phyloP scores from a whole-genome alignment of 2,113 vertebrate genomes.

The Bos javanicus region DNA sequence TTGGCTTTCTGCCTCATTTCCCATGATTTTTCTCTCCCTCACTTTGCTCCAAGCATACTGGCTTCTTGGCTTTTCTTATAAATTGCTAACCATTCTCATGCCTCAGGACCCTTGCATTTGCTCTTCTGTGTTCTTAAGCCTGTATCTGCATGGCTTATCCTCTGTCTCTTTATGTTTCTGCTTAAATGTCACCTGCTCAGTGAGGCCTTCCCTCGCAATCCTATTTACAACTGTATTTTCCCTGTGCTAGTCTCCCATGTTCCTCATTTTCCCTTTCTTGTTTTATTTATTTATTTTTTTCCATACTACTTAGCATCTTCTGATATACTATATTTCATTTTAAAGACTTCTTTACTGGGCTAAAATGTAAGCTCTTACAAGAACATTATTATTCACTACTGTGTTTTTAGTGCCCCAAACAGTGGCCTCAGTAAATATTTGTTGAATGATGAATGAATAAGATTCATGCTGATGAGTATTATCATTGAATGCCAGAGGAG shows the following conservation, averaged over 20 bases:
- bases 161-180: not conserved
- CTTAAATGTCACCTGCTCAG: not conserved
- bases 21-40: not conserved
- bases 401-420: not conserved
- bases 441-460: constrained; percentile 24
- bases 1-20: not conserved
- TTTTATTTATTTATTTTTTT: not conserved
- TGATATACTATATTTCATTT: not conserved
- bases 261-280: not conserved
- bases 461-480: constrained; percentile 25
- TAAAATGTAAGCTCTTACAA: not conserved
- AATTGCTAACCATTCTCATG: not conserved
- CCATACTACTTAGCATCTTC: not conserved
- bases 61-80: not conserved
- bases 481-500: not conserved
- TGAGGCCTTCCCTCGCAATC: not conserved
- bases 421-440: constrained; percentile 11
- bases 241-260: not conserved
- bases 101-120: not conserved
- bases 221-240: not conserved
- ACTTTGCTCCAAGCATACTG: not conserved
- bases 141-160: not conserved
- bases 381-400: not conserved
- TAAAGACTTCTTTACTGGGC: not conserved
- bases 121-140: not conserved